Percentiles rank a stretch among this genome's conserved stretches.
Conservation (phyloP, 2,888 invertebrate genomes). For the Acanthosepion lycidas region DNA sequence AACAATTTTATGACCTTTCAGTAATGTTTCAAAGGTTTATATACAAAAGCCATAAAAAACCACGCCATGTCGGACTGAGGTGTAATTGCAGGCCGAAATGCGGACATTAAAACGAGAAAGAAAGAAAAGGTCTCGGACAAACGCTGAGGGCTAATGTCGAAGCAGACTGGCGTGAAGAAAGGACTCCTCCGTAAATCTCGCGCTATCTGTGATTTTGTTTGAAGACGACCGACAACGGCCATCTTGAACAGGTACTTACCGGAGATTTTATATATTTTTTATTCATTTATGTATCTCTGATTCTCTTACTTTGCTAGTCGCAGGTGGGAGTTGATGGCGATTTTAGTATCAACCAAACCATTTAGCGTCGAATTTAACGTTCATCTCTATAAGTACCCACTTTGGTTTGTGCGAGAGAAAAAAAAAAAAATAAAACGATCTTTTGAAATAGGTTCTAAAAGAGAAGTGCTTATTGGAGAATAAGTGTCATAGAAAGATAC, state of each 20-base stretch:
- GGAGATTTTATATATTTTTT: not conserved
- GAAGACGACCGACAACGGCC: not conserved
- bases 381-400: not conserved
- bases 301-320: not conserved
- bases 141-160: not conserved
- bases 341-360: not conserved
- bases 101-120: slow-evolving; percentile 9
- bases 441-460: not conserved
- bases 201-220: not conserved
- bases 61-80: not conserved
- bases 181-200: not conserved
- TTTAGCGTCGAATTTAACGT: slow-evolving; percentile 3
- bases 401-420: not conserved
- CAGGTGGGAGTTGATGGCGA: slow-evolving; percentile 18
- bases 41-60: not conserved
- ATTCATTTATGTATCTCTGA: slow-evolving; percentile 8
- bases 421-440: not conserved
- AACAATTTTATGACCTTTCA: slow-evolving; percentile 13
- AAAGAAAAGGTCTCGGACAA: not conserved
- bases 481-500: not conserved
- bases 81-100: not conserved
- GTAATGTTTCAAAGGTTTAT: not conserved
- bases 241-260: slow-evolving; percentile 9
- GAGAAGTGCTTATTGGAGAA: not conserved
- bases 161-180: not conserved